Base-by-base conservation (phyloP, 2,888 invertebrate genomes). In the Lamellibrachia satsuma region DNA sequence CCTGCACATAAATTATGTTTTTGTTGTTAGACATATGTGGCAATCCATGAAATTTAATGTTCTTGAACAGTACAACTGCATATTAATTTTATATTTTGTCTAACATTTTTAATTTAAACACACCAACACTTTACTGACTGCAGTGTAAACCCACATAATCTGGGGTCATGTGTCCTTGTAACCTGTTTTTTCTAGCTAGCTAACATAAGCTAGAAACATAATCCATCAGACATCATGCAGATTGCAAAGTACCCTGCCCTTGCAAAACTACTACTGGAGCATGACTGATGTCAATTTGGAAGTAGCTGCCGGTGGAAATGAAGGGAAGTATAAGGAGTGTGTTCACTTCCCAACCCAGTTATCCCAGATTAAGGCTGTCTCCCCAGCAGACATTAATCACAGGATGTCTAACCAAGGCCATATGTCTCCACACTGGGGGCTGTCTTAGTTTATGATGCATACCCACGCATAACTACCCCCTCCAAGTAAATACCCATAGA, bases 321-420 rank as follows among this genome's bases (percentile, higher is more conserved):
- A 22, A 75, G 75, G 22, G n/a, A n/a, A 39, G 39, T 39, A 0
- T 39, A 39, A 39, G 39, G 39, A 39, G 39, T 39, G 75, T 15
- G 75, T 75, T 75, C 6, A 75, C 22, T 22, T n/a, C 11, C 22
- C 75, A 75, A 75, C 75, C 75, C 11, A 75, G 75, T 75, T 75
- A 75, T 6, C 75, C 75, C 75, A 22, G 22, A 22, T 75, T 75
- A 15, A 1, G 4, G 75, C 75, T 75, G 22, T n/a, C 75, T 2
- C 57, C 57, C 75, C 15, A 75, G 75, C 75, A 75, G 22, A 75
- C 22, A 75, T 75, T 75, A 75, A 75, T 75, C 75, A 75, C 75
- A 75, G 75, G 75, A 75, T 39, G 11, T 75, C 75, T 75, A 75
- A 75, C 75, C 75, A 75, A n/a, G n/a, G 75, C 75, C 75, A 75